phyloP scores from a whole-genome alignment of 2,888 invertebrate genomes.

The Epsilonema sp. region DNA sequence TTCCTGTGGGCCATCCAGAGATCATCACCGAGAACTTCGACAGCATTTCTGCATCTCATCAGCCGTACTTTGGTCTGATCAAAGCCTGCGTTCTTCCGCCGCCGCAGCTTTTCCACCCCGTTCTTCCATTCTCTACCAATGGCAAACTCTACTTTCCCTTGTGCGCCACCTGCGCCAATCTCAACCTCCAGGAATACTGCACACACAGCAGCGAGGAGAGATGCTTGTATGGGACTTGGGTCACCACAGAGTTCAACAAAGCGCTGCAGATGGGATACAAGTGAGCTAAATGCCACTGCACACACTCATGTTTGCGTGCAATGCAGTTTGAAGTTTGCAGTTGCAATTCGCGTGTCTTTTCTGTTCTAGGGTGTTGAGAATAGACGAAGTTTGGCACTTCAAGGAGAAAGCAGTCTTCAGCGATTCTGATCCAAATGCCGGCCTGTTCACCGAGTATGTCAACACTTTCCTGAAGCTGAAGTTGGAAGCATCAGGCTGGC shows the following conservation, averaged over 20 bases:
- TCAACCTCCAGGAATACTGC: not conserved
- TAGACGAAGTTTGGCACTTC: not conserved
- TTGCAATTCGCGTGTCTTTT: too few species aligned
- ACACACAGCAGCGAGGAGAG: constrained; percentile 12
- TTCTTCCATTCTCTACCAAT: constrained; percentile 12
- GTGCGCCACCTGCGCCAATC: not conserved
- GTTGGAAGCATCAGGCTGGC: constrained; percentile 18
- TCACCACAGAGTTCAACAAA: constrained; percentile 14
- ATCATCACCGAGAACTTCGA: constrained; percentile 6
- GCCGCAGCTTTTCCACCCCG: constrained; percentile 16
- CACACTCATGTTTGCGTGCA: too few species aligned
- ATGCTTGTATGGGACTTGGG: constrained; percentile 17
- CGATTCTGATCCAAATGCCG: not conserved
- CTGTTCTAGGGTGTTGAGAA: not conserved
- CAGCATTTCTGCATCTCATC: not conserved
- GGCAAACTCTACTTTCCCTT: too few species aligned
- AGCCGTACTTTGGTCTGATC: constrained; percentile 15
- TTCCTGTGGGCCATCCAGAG: constrained; percentile 11
- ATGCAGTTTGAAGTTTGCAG: too few species aligned
- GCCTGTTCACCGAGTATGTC: constrained; percentile 16
- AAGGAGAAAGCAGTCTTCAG: too few species aligned
- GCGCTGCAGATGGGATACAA: constrained; percentile 17
- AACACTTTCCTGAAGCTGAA: constrained; percentile 17
- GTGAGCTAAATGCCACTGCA: too few species aligned
- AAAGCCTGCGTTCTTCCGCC: constrained; percentile 18